phyloP scores from a whole-genome alignment of 1,140 invertebrate species.

The Brachionus plicatilis region DNA sequence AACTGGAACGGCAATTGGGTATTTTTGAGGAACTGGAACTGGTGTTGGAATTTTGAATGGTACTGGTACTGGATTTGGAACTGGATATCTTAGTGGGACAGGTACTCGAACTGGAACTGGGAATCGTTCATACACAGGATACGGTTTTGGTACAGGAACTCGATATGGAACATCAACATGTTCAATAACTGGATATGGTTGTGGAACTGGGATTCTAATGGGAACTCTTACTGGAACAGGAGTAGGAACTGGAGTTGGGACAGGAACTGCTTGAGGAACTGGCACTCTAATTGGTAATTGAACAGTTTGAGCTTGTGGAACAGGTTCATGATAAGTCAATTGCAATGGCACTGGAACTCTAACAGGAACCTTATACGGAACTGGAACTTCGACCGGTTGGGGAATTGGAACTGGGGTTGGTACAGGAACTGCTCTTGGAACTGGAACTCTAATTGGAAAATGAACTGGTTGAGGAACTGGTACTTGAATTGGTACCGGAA shows the following conservation, averaged over 20 bases:
- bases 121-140: background rate
- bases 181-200: background rate
- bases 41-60: background rate
- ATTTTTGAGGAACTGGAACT: background rate
- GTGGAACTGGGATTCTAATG: background rate
- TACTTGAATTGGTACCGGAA: background rate
- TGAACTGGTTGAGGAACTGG: background rate
- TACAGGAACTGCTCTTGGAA: background rate
- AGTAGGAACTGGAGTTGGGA: background rate
- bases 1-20: background rate
- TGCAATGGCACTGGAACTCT: background rate
- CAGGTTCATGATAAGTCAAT: background rate
- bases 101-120: background rate
- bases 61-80: background rate
- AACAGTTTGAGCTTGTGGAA: constrained; percentile 5
- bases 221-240: background rate
- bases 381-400: background rate
- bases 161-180: background rate
- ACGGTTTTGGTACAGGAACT: background rate
- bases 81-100: background rate
- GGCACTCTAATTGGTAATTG: constrained; percentile 18
- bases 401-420: constrained; percentile 13
- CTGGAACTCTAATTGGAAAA: background rate
- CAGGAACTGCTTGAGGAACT: constrained; percentile 7
- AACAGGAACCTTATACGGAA: background rate